phyloP scores from a whole-genome alignment of 2,113 vertebrate genomes.

The Trinectes maculatus region DNA sequence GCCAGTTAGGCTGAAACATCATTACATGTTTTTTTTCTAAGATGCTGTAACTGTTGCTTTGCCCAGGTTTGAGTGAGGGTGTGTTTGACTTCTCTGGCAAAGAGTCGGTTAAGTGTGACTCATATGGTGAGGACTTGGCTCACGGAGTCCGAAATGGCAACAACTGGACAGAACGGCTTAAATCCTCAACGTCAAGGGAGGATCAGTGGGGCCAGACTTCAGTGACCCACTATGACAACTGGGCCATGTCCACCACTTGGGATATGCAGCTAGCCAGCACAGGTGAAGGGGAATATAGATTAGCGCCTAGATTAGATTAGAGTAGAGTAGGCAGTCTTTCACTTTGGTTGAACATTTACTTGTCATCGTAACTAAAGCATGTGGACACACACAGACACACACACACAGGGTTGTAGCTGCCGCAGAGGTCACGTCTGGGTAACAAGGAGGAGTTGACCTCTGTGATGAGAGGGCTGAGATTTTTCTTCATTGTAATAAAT shows the following conservation, averaged over 20 bases:
- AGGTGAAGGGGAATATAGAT: conserved; percentile 62
- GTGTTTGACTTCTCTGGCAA: conserved; percentile 15
- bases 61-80: conserved; percentile 51
- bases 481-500: too few species aligned
- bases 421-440: background rate
- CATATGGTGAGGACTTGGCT: conserved; percentile 20
- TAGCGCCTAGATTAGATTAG: too few species aligned
- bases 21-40: background rate
- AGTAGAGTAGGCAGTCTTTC: conserved; percentile 33
- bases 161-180: conserved; percentile 37
- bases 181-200: conserved; percentile 12
- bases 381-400: background rate
- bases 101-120: conserved; percentile 22
- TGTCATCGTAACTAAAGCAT: background rate
- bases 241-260: conserved; percentile 62
- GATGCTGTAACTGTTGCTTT: conserved; percentile 27
- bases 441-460: too few species aligned
- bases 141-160: conserved; percentile 38
- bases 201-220: conserved; percentile 29
- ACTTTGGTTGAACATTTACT: conserved; percentile 44
- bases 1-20: background rate
- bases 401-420: background rate
- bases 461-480: too few species aligned
- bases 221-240: conserved; percentile 42
- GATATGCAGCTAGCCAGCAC: conserved; percentile 58